These are phyloP conservation scores for Apistogramma diplotaenia DNA, from an alignment of 2,113 vertebrate genomes.

Conservation along the genomic window DNA sequence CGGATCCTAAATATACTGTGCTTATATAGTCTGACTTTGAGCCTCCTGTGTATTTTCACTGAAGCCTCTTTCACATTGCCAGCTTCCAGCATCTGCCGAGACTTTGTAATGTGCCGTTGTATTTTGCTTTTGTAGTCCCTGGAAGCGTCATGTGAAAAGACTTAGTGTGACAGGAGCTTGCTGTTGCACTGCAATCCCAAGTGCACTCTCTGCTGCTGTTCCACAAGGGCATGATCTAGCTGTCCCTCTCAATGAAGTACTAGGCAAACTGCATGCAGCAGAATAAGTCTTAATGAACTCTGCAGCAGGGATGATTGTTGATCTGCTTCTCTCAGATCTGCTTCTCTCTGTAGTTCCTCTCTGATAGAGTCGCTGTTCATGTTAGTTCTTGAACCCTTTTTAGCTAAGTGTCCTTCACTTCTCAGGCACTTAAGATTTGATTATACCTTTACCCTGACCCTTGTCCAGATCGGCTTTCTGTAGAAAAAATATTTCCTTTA, in stretches of 20 bases:
- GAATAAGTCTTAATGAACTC: conserved; percentile 54
- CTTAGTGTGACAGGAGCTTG: conserved; percentile 54
- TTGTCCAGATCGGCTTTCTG: neutral
- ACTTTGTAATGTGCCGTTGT: conserved; percentile 12
- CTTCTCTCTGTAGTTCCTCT: conserved; percentile 6
- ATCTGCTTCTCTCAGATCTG: conserved; percentile 28
- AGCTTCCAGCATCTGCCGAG: conserved; percentile 5
- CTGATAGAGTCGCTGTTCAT: neutral
- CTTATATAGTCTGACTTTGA: neutral
- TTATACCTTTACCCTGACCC: neutral
- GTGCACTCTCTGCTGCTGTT: conserved; percentile 36
- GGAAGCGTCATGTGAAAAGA: conserved; percentile 47
- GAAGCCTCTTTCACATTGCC: neutral
- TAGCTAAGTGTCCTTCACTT: neutral
- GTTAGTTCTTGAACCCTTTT: neutral
- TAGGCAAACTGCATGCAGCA: neutral
- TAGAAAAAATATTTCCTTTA: neutral
- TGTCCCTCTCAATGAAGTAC: conserved; percentile 42
- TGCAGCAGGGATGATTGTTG: conserved; percentile 12
- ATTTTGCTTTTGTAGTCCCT: conserved; percentile 42
- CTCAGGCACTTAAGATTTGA: neutral
- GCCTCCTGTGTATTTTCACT: neutral
- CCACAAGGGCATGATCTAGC: conserved; percentile 37
- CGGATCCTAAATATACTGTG: neutral
- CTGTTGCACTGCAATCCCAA: conserved; percentile 48